Conservation (phyloP, 1,140 invertebrate genomes). For the Oscheius sp. region DNA sequence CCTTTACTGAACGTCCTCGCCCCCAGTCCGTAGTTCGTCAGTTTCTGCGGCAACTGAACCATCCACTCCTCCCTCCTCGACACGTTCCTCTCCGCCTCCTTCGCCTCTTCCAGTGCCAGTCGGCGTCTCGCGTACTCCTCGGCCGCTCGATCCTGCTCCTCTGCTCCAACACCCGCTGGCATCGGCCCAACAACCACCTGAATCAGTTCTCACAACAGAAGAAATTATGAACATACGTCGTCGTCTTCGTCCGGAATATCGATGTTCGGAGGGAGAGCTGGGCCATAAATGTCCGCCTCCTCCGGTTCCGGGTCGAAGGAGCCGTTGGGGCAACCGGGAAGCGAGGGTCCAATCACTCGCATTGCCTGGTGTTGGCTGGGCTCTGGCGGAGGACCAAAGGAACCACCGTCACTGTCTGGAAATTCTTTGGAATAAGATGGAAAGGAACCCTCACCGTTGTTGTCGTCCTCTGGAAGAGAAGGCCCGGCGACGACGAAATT, state of each 20-base stretch:
- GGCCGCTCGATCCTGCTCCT: neutral
- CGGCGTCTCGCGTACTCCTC: neutral
- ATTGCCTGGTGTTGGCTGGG: too few species aligned
- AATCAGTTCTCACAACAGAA: neutral
- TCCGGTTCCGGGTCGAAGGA: conserved; percentile 2
- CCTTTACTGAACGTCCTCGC: conserved; percentile 13
- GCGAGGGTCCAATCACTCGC: conserved; percentile 6
- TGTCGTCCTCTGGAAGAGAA: conserved; percentile 14
- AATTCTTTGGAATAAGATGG: neutral
- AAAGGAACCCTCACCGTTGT: neutral
- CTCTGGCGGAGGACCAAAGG: neutral
- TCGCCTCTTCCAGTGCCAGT: neutral
- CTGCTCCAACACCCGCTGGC: neutral
- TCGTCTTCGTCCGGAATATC: conserved; percentile 9
- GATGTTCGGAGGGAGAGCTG: conserved; percentile 4
- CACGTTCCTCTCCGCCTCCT: neutral
- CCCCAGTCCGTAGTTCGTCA: conserved; percentile 22
- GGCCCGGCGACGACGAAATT: neutral
- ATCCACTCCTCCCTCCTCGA: conserved; percentile 23
- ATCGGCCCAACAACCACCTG: neutral
- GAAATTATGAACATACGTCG: neutral
- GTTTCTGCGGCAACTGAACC: conserved; percentile 13
- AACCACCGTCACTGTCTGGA: neutral
- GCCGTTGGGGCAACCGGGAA: conserved; percentile 7
- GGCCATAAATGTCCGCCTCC: conserved; percentile 3